Evolutionary conservation across 2,113 vertebrate genomes (phyloP), one percentile per base, ranked within the genome.

Genomic region (Petaurus breviceps): DNA sequence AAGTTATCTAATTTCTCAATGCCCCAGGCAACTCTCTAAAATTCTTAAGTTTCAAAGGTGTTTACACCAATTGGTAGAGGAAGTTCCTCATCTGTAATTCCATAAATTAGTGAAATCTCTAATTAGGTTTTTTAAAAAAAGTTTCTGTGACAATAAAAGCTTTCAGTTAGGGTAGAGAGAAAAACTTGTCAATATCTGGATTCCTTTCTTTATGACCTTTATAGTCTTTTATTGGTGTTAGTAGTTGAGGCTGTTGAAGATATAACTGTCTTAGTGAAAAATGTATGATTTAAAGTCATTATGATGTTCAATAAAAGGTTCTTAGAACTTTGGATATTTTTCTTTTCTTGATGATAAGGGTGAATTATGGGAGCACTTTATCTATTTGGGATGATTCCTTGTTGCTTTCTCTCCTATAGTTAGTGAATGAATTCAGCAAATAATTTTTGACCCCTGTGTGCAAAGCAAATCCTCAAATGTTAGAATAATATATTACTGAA

Each of bases 181-280:
- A 93, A 97, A 98, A 98, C 94, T 98, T 53, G 37, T 84, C 6
- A 84, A 43, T 43, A 19, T 22, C 68, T 22, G 1, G 14, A 77
- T 77, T 14, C 37, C 68, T 77, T 77, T 77, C 94, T n/a, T 91
- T 43, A 93, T 57, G 24, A 47, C 77, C 91, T 94, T 77, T 43
- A 54, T 26, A 95, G 91, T 54, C 24, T 94, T 57, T 94, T 94
- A 25, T 53, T 46, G 77, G 46, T 61, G 95, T 28, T 37, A 22
- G 57, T 95, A 47, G 3, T 51, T 54, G 31, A 68, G 93, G 91
- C 51, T 68, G n/a, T 61, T 90, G 49, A 89, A 77, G 90, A 95
- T 90, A 93, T 93, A 97, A 92, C 89, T 97, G 97, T 94, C 97
- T 97, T 97, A 96, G 95, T 92, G 93, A 55, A 93, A 93, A 97